Conservation (phyloP, 2,113 vertebrate genomes). For the Perca flavescens region DNA sequence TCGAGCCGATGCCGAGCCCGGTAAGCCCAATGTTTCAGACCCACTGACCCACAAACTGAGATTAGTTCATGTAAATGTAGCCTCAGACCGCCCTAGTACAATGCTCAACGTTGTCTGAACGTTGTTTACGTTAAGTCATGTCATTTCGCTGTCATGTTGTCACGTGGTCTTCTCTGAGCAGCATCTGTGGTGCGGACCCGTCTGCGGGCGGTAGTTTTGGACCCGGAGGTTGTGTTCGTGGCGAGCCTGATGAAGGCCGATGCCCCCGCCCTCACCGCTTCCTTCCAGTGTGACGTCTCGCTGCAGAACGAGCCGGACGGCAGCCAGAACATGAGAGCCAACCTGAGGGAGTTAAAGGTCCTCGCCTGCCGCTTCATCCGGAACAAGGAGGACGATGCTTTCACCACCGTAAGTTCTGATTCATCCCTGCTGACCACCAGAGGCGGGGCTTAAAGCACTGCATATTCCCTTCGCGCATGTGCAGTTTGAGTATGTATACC, state of each 20-base stretch:
- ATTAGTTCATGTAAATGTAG: too few relatives aligned
- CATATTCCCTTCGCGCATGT: too few relatives aligned
- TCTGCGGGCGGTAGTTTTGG: slow-evolving; percentile 87
- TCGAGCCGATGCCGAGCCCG: slow-evolving; percentile 63
- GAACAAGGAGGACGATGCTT: slow-evolving; percentile 79
- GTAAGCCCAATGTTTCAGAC: slow-evolving; percentile 46
- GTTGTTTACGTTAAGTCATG: too few relatives aligned
- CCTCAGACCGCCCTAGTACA: too few relatives aligned
- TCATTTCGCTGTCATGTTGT: too few relatives aligned
- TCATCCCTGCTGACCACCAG: too few relatives aligned
- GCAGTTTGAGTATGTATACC: too few relatives aligned
- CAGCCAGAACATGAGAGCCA: slow-evolving; percentile 85
- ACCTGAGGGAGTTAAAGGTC: slow-evolving; percentile 89
- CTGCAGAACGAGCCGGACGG: slow-evolving; percentile 74
- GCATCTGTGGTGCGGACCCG: slow-evolving; percentile 54
- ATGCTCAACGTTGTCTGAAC: too few relatives aligned
- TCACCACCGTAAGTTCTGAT: slow-evolving; percentile 88
- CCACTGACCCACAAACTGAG: too few relatives aligned
- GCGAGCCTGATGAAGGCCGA: slow-evolving; percentile 91
- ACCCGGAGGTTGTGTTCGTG: slow-evolving; percentile 97
- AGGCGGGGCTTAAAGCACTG: too few relatives aligned
- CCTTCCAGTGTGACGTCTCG: slow-evolving; percentile 91
- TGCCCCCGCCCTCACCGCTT: slow-evolving; percentile 91
- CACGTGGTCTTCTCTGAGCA: slow-evolving; percentile 4
- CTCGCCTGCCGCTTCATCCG: slow-evolving; percentile 93